A percentile compares a stretch with the other conserved stretches of the same genome.
phyloP scores from a whole-genome alignment of 2,797 vertebrate species.

The Amblyraja radiata region DNA sequence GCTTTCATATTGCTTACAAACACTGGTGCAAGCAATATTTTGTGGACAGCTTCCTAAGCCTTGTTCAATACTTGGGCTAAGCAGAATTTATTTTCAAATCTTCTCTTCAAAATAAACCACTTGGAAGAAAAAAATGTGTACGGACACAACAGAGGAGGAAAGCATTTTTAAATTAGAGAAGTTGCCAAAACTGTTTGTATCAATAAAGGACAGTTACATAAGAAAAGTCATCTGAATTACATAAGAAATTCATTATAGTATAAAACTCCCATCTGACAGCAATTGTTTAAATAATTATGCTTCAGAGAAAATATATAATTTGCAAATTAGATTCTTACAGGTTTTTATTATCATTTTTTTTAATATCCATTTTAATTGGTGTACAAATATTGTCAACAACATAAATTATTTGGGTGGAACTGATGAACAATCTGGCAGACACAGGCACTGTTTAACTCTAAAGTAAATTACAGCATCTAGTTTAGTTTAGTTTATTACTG shows the following conservation, averaged over 20 bases:
- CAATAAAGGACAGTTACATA: not conserved
- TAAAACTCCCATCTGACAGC: not conserved
- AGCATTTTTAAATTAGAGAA: not conserved
- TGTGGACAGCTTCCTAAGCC: not conserved
- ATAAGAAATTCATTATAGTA: not conserved
- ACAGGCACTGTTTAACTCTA: not conserved
- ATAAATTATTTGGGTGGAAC: not conserved
- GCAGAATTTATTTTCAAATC: not conserved
- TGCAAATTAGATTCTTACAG: not conserved
- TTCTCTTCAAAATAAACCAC: conserved; percentile 18
- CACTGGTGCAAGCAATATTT: not conserved
- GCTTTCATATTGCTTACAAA: not conserved
- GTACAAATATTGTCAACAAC: not conserved
- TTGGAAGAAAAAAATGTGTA: not conserved
- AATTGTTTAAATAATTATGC: not conserved
- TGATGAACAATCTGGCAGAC: not conserved
- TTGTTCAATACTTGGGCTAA: not conserved
- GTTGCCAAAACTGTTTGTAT: not conserved
- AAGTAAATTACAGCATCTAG: not conserved
- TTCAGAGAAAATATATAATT: not conserved
- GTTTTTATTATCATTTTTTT: not conserved
- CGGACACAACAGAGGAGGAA: not conserved
- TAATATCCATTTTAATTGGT: not conserved
- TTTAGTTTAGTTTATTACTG: no score
- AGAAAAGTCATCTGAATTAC: not conserved